Percentiles rank a stretch among this genome's conserved stretches.
These are phyloP conservation scores for Platorchestia sp. DNA, from an alignment of 1,140 invertebrate genomes.

Conservation along the genomic window DNA sequence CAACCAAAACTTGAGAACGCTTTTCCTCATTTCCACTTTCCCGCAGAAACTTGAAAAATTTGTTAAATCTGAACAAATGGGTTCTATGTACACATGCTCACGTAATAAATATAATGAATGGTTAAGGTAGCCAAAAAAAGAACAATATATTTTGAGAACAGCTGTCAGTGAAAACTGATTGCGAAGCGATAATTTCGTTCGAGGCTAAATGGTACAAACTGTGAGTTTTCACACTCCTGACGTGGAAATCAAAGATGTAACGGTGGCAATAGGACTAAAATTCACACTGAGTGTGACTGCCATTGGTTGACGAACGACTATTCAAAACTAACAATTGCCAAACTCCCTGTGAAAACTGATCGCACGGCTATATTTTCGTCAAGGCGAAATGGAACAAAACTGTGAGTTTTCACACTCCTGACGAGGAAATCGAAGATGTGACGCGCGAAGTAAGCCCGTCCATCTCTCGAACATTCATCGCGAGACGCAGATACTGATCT, in stretches of 20 bases:
- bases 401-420: not conserved
- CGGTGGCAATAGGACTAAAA: no score
- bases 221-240: not conserved
- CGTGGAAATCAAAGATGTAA: not conserved
- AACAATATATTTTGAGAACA: no score
- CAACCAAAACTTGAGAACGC: no score
- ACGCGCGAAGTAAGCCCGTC: not conserved
- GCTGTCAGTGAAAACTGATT: not conserved
- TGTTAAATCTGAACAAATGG: no score
- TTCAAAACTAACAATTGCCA: not conserved
- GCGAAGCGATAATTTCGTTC: not conserved
- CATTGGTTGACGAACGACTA: not conserved
- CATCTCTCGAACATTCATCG: not conserved
- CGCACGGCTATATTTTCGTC: not conserved
- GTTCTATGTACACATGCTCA: no score
- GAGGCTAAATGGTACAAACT: not conserved
- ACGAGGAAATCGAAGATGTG: not conserved
- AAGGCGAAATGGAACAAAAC: not conserved
- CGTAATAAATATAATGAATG: no score
- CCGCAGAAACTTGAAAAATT: no score
- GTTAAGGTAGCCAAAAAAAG: no score
- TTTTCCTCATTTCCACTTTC: no score
- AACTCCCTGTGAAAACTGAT: not conserved
- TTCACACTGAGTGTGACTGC: no score
- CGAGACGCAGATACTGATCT: not conserved